Evolutionary conservation across 2,797 vertebrate species (phyloP), one percentile per base, ranked within the genome.

Genomic region (Naso thynnoides): DNA sequence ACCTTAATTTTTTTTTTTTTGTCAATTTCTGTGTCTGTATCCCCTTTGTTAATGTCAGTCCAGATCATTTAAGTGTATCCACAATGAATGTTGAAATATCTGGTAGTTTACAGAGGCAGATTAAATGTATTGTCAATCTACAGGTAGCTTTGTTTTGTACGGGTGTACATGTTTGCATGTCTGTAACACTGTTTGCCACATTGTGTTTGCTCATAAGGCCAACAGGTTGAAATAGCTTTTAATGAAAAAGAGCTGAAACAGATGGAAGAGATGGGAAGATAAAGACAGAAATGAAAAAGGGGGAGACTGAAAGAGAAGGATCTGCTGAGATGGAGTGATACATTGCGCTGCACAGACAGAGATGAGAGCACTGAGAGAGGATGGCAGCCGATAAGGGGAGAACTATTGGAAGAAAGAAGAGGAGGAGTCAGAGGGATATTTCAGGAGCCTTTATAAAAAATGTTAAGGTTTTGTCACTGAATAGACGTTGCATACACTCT

Each of bases 281-380:
- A 88, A 84, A 82, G 58, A 75, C 42, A 79, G 63, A 88, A 81
- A 86, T 84, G 62, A 86, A 63, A 90, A 84, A 52, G 72, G 63
- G 48, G 59, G 73, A 76, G 85, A 82, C 60, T 85, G 82, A 84
- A 89, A 82, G 76, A 88, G 75, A 68, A 73, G 70, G 76, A 87
- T 84, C 86, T 85, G 74, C 39, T 76, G 78, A 87, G 86, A 91
- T 88, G 82, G 78, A 87, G 68, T 74, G 88, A 91, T 89, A 86
- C 53, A 62, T 39, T 45, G 77, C 5, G 1, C 60, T 70, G 82
- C 74, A 67, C 2, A 41, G 76, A 67, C 74, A 71, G 88, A 92
- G 89, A 90, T 83, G 80, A 60, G 10, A 6, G 63, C 56, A 69
- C 73, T 70, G 76, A 85, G 80, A 80, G 74, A 74, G 60, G 69